phyloP scores from a whole-genome alignment of 2,888 invertebrate genomes.

The Cephus nigrinus region DNA sequence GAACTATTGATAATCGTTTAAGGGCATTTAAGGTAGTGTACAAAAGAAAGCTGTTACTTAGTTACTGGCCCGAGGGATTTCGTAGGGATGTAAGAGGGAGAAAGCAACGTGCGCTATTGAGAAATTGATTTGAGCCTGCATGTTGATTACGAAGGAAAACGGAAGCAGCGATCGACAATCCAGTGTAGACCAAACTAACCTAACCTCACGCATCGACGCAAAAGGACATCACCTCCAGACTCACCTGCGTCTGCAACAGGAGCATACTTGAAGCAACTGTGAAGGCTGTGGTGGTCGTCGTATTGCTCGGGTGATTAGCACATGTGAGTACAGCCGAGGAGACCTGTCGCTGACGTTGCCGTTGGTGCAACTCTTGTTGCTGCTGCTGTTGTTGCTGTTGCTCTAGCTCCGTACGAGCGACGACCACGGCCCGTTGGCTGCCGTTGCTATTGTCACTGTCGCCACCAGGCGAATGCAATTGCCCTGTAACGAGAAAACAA shows the following conservation, averaged over 20 bases:
- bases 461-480: slow-evolving; percentile 57
- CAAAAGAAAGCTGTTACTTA: too few relatives aligned
- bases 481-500: slow-evolving; percentile 46
- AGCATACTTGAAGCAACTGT: slow-evolving; percentile 87
- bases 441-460: slow-evolving; percentile 59
- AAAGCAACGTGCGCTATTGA: too few relatives aligned
- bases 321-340: slow-evolving; percentile 69
- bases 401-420: slow-evolving; percentile 49
- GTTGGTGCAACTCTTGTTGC: slow-evolving; percentile 13
- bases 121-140: too few relatives aligned
- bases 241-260: slow-evolving; percentile 92
- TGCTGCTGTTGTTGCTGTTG: slow-evolving; percentile 43
- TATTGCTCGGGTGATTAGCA: slow-evolving; percentile 69
- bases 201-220: too few relatives aligned
- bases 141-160: too few relatives aligned
- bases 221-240: slow-evolving; percentile 46
- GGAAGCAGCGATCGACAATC: too few relatives aligned
- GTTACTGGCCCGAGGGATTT: too few relatives aligned
- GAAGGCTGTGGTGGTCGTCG: slow-evolving; percentile 71
- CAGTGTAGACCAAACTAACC: too few relatives aligned
- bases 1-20: too few relatives aligned
- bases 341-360: slow-evolving; percentile 43
- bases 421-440: slow-evolving; percentile 39
- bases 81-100: too few relatives aligned
- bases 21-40: too few relatives aligned